Base-by-base conservation (phyloP, 2,797 vertebrate species). In the Taeniopygia guttata region DNA sequence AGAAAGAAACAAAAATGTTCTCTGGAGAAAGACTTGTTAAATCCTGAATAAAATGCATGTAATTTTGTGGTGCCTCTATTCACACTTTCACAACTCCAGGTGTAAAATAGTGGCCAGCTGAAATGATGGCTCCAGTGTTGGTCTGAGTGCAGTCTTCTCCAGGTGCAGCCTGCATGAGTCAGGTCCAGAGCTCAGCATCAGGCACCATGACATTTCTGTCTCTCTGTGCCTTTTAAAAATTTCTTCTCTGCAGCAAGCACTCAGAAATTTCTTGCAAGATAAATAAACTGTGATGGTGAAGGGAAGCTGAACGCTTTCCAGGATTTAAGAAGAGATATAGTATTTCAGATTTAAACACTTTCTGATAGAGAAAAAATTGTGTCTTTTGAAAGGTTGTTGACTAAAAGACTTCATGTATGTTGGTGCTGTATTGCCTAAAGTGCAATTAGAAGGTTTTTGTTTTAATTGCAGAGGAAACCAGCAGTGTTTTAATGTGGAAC, bases 281-380 rank as follows among this genome's bases (percentile, higher is more conserved):
- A 87, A 96, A 95, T 96, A 84, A 94, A 60, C 90, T 95, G 93
- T 1, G 7, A 85, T 94, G 49, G 69, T 63, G 75, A 87, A 89
- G 69, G 69, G 59, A 81, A 96, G n/a, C 69, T 58, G 84, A 95
- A 75, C 2, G 16, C 72, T 84, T 90, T 94, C 93, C 93, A 92
- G 76, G 75, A 74, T 91, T 93, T 91, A 76, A 63, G 56, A 59
- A 54, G 60, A 84, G 67, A 51, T 73, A 16, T 30, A 69, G 25
- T 69, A 88, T 90, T 94, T 93, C 80, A 64, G 80, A 74, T 90
- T 82, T 94, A 69, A 83, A 55, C 13, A 9, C 32, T 92, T 84
- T 82, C 49, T 67, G 34, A 58, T 46, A 64, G 22, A 38, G 27
- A 32, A 60, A 58, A 63, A 85, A 55, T 14, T 42, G 36, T 38